Evolutionary conservation across 2,888 invertebrate genomes (phyloP).

Genomic region (Mechanitis messenoides): DNA sequence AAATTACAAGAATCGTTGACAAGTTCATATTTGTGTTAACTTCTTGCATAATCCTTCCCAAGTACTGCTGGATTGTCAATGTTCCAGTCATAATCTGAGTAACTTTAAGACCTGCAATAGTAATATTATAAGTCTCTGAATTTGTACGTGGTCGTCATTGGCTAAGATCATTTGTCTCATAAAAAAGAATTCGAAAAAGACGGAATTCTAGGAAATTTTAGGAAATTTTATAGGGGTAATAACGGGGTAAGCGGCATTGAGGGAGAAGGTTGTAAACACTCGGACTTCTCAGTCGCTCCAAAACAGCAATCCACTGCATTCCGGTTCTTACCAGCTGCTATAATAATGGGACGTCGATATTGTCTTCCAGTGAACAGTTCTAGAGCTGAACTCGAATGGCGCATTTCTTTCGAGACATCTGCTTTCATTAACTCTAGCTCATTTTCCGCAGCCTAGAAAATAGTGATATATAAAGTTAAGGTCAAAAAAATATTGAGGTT

Average conservation of each 20-base stretch:
- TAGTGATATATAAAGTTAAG: conserved; percentile 1
- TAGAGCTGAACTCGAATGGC: conserved; percentile 55
- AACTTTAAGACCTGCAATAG: conserved; percentile 51
- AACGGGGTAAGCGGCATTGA: too few species aligned
- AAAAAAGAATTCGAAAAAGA: too few species aligned
- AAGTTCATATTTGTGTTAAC: conserved; percentile 42
- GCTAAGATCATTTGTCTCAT: too few species aligned
- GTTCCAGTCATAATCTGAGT: conserved; percentile 53
- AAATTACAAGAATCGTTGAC: conserved; percentile 50
- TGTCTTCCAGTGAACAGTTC: conserved; percentile 70
- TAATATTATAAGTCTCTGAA: too few species aligned
- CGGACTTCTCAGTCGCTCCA: not conserved
- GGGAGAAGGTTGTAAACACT: too few species aligned
- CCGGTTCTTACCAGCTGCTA: conserved; percentile 48
- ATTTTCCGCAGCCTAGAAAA: conserved; percentile 47
- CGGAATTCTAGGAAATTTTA: too few species aligned
- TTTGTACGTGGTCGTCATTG: too few species aligned
- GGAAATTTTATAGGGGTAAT: too few species aligned
- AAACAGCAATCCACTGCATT: too few species aligned
- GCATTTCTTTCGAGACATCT: conserved; percentile 66
- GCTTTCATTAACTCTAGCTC: conserved; percentile 47
- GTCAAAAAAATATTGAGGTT: too few species aligned
- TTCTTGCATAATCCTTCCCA: conserved; percentile 57
- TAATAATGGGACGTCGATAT: conserved; percentile 62
- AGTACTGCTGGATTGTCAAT: conserved; percentile 51